Base-by-base conservation (phyloP, 1,140 invertebrate species). In the Drosophila simulans region DNA sequence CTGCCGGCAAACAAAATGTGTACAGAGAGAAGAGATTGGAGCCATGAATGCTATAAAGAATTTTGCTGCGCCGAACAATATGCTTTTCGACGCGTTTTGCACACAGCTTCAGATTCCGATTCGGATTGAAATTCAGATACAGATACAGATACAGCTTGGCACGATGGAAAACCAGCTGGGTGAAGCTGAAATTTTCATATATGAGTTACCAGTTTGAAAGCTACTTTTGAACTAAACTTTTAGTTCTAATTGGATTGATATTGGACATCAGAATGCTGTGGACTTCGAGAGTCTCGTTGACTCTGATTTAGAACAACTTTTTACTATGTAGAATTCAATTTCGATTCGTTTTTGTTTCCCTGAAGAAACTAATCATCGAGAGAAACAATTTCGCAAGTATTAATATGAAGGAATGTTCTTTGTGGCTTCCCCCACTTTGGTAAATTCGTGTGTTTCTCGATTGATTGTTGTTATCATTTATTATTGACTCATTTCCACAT, bases 1-100 rank as follows among this genome's bases (percentile, higher is more conserved):
- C 31, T 31, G 7, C 8, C 7, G 31, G 31, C 12, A 52, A 52
- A 35, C 49, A 34, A 52, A 52, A 35, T 52, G 31, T 52, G 49
- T 20, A 35, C 31, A 52, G 49, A 17, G 17, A 17, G 15, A 8
- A 12, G 31, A 35, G 49, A 52, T 35, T 52, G 10, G 35, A 20
- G 27, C 49, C 49, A 35, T 17, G 49, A 52, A 35, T 35, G 15
- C 5, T 20, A 12, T 52, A 17, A 4, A 17, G 15, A 35, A 35
- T 52, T 35, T 52, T 35, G 31, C 15, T 17, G 49, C 27, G 13
- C 4, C 8, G 3, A 34, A 52, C 49, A 17, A 52, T 35, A 20
- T 34, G 48, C 46, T 52, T 52, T 31, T 10, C 5, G 22, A 13
- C 13, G 5, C 46, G 8, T 12, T 46, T 46, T 46, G 12, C 43